Evolutionary conservation across 2,113 vertebrate genomes (phyloP), one percentile per base, ranked within the genome.

Genomic region (Mystacornis crossleyi): DNA sequence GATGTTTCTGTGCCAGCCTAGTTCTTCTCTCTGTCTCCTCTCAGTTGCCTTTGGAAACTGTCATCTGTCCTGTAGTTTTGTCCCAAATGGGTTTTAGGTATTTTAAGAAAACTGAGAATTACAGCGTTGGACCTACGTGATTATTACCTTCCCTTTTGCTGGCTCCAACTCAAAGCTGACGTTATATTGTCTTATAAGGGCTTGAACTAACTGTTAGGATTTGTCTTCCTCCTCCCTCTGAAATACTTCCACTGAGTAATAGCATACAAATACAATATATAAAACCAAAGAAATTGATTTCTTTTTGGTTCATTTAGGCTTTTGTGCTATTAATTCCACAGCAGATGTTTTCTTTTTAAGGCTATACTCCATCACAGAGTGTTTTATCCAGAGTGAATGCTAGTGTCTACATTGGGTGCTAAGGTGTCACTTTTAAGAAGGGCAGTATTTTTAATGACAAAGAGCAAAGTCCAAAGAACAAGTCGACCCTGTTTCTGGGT

Each of bases 21-120:
- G 31, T 67, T 31, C 28, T 79, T 36, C 65, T 88, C 71, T 81
- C 74, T 95, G 82, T 34, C 20, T 36, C 10, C 10, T 67, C 45
- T 33, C 53, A 33, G 14, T 38, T 91, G 87, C 33, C 57, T 91
- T 51, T 93, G 86, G 55, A 96, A 66, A 31, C 51, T 45, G 29
- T 89, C 75, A 51, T 69, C 43, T 73, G 5, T 58, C 60, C 47
- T 95, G 33, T 18, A 72, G 42, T 92, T 94, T 84, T 81, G 74
- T 60, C 60, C 54, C 24, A 6, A n/a, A 66, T 85, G 69, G 64
- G 33, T 82, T 97, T 97, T 86, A 92, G 45, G 43, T 87, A 82
- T 97, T 95, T 96, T 96, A 95, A 77, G 60, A 83, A 90, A 97
- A 94, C 69, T 47, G 54, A 90, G 81, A 95, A 67, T 53, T 81